phyloP scores from a whole-genome alignment of 2,113 vertebrate genomes.

The Eublepharis macularius region DNA sequence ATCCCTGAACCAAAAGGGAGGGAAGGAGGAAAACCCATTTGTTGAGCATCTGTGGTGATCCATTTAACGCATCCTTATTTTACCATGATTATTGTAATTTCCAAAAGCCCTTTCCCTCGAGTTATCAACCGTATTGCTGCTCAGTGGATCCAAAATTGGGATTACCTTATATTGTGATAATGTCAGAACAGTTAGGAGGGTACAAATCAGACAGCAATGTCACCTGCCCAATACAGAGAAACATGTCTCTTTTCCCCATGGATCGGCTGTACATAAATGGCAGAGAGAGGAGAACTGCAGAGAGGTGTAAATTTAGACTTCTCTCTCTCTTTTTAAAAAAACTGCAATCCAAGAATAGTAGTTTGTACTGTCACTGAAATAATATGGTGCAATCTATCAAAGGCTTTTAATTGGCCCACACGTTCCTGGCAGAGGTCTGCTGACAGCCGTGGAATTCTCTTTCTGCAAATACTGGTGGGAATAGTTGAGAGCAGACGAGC shows the following conservation, averaged over 20 bases:
- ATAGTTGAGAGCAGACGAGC: background rate
- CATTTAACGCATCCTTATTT: background rate
- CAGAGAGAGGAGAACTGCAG: background rate
- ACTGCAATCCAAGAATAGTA: background rate
- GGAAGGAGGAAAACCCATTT: no score
- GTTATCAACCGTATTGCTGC: background rate
- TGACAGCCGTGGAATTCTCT: rapidly evolving
- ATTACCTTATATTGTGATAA: background rate
- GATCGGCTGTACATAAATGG: background rate
- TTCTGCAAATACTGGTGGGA: background rate
- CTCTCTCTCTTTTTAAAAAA: background rate
- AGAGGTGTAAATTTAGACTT: background rate
- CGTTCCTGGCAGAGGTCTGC: background rate
- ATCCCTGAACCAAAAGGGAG: no score
- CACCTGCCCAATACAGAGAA: rapidly evolving
- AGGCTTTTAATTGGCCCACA: background rate
- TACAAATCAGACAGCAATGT: rapidly evolving
- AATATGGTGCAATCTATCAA: background rate
- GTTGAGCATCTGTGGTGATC: no score
- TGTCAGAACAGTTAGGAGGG: background rate
- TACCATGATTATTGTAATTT: background rate
- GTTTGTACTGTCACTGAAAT: background rate
- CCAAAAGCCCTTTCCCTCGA: background rate
- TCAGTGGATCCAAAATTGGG: background rate
- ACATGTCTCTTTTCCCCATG: rapidly evolving